Percentiles rank a stretch among this genome's conserved stretches.
phyloP scores from a whole-genome alignment of 2,797 vertebrate species.

The Tenualosa thibaudeaui region DNA sequence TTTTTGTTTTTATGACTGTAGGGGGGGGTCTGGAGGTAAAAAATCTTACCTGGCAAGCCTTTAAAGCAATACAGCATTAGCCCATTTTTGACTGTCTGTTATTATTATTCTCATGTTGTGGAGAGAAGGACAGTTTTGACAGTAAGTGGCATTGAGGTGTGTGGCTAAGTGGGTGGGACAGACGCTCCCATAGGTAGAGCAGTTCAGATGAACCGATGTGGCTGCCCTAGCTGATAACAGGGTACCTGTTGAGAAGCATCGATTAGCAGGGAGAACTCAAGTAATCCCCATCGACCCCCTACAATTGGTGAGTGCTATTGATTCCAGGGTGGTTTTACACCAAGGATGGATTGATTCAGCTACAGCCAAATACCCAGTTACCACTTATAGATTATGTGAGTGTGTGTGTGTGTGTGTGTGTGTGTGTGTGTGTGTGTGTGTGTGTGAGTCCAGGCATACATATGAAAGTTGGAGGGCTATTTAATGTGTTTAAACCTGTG shows the following conservation, averaged over 20 bases:
- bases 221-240: not conserved
- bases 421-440: slow-evolving; percentile 7
- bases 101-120: no score
- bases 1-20: no score
- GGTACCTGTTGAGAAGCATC: slow-evolving; percentile 4
- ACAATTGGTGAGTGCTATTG: slow-evolving; percentile 16
- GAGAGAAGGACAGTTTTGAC: no score
- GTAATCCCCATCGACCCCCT: slow-evolving; percentile 11
- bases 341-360: slow-evolving; percentile 7
- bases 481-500: not conserved
- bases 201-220: not conserved
- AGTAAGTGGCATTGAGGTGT: no score
- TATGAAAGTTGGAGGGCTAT: not conserved
- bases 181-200: not conserved
- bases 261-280: not conserved
- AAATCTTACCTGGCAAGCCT: no score
- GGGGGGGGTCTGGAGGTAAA: no score
- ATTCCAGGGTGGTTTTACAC: slow-evolving; percentile 22
- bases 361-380: not conserved
- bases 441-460: not conserved
- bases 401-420: slow-evolving; percentile 17
- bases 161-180: no score
- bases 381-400: not conserved
- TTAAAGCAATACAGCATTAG: no score
- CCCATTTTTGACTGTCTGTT: no score